Conservation (phyloP, 2,797 vertebrate genomes). For the Peromyscus eremicus region DNA sequence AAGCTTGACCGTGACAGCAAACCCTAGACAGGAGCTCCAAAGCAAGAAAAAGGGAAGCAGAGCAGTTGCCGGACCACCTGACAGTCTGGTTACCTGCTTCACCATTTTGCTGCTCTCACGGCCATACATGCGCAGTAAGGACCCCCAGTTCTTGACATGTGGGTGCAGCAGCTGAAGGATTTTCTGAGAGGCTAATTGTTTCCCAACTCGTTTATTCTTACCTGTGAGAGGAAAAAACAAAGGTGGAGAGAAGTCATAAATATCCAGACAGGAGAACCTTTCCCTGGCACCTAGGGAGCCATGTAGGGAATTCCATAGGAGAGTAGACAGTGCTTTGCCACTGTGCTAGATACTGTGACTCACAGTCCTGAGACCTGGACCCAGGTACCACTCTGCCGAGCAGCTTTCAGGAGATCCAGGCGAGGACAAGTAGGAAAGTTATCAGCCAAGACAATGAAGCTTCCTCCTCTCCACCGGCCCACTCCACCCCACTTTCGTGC, state of each 20-base stretch:
- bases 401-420: neutral
- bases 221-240: slow-evolving; percentile 87
- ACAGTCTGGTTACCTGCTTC: slow-evolving; percentile 93
- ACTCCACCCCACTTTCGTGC: neutral
- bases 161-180: slow-evolving; percentile 99
- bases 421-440: neutral
- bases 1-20: neutral
- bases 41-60: neutral
- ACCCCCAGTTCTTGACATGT: slow-evolving; percentile 99
- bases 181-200: slow-evolving; percentile 99
- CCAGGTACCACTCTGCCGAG: neutral
- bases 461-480: neutral
- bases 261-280: neutral
- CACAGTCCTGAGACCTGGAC: neutral
- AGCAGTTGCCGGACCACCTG: neutral
- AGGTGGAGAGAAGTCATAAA: neutral
- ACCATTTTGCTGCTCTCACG: slow-evolving; percentile 99
- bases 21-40: neutral
- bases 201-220: slow-evolving; percentile 99
- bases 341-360: neutral
- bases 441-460: neutral
- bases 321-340: neutral
- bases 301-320: neutral
- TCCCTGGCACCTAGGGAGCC: neutral
- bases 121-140: slow-evolving; percentile 98